phyloP scores from a whole-genome alignment of 1,140 invertebrate species.

The Eurosta solidaginis region DNA sequence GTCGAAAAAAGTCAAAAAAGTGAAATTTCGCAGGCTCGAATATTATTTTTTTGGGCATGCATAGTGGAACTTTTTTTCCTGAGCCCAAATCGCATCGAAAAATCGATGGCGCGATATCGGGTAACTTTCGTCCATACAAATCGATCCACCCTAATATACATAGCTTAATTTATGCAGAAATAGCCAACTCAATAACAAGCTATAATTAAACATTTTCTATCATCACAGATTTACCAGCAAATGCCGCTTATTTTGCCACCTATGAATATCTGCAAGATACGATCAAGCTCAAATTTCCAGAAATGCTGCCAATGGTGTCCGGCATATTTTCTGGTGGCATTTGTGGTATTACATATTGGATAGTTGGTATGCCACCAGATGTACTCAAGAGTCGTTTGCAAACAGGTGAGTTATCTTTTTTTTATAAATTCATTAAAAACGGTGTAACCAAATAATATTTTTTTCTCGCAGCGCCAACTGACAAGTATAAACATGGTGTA shows the following conservation, averaged over 20 bases:
- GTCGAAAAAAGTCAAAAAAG: no score
- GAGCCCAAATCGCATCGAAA: no score
- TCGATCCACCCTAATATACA: no score
- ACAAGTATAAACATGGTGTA: slow-evolving; percentile 85
- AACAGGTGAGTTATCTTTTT: slow-evolving; percentile 70
- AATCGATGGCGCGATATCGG: no score
- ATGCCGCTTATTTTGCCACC: slow-evolving; percentile 95
- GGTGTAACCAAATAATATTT: no score
- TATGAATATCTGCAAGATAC: slow-evolving; percentile 86
- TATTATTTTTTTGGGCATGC: no score
- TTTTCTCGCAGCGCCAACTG: slow-evolving; percentile 75
- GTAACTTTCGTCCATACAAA: no score
- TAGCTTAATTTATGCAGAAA: no score
- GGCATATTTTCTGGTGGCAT: slow-evolving; percentile 90
- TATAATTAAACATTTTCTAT: neutral
- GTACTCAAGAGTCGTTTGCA: slow-evolving; percentile 96
- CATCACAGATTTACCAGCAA: slow-evolving; percentile 65
- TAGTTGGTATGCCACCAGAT: slow-evolving; percentile 94
- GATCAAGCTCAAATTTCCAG: neutral
- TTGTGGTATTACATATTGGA: slow-evolving; percentile 96
- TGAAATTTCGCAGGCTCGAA: no score
- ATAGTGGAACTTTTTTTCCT: no score
- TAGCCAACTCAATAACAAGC: neutral
- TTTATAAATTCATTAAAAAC: no score
- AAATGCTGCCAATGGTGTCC: neutral